Conservation (phyloP, 2,888 invertebrate species). For the Xylota sylvarum region DNA sequence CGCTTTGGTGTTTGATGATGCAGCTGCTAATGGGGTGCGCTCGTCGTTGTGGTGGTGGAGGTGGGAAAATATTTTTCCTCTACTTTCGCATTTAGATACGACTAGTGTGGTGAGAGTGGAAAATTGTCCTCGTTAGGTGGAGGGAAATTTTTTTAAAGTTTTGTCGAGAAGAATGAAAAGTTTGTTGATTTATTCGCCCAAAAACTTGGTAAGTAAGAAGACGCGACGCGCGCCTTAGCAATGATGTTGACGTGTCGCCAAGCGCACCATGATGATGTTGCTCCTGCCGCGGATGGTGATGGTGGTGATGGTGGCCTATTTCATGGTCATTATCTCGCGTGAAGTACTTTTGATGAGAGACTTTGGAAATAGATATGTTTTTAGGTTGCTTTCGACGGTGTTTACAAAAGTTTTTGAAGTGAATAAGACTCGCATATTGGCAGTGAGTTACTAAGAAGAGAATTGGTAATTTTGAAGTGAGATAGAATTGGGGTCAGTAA, state of each 20-base stretch:
- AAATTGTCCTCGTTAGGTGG: conserved; percentile 61
- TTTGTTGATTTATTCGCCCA: conserved; percentile 52
- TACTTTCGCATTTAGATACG: conserved; percentile 1
- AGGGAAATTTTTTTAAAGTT: conserved; percentile 43
- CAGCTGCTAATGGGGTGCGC: conserved; percentile 35
- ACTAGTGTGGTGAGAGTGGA: conserved; percentile 1
- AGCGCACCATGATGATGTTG: not conserved
- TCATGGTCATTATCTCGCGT: conserved; percentile 66
- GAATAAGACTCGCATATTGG: not conserved
- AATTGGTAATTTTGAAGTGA: not conserved
- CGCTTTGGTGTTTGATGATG: conserved; percentile 56
- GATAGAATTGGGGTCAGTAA: conserved; percentile 28
- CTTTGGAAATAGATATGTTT: conserved; percentile 11
- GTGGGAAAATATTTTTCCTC: conserved; percentile 26
- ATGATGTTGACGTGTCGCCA: conserved; percentile 32
- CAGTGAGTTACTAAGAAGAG: not conserved
- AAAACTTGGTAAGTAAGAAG: conserved; percentile 43
- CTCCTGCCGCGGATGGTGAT: not conserved
- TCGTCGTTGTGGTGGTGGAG: not conserved
- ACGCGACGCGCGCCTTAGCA: conserved; percentile 6
- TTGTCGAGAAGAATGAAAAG: conserved; percentile 50
- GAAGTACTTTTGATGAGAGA: conserved; percentile 50
- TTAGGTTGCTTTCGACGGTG: not conserved
- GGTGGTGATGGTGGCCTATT: conserved; percentile 51
- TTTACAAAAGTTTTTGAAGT: conserved; percentile 1